Conservation (phyloP, 1,140 invertebrate genomes). For the Drosophila kikkawai region DNA sequence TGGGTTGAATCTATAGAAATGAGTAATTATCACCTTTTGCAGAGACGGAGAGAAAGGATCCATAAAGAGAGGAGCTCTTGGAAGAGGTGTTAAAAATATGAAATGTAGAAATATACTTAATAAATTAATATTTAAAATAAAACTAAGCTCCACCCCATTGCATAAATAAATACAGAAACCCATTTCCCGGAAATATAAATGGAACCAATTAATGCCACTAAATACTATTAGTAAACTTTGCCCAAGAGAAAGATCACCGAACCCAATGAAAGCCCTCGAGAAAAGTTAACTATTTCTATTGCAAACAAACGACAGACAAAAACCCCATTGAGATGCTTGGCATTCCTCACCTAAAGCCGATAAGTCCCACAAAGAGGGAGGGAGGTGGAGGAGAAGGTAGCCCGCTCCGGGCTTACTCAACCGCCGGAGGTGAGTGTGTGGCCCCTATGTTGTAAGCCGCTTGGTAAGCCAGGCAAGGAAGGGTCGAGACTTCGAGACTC, state of each 20-base stretch:
- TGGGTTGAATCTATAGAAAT: constrained; percentile 5
- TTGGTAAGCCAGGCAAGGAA: background rate
- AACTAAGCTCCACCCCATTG: background rate
- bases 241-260: background rate
- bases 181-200: background rate
- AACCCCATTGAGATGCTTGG: constrained; percentile 10
- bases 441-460: constrained; percentile 20
- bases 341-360: constrained; percentile 12
- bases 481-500: background rate
- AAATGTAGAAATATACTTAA: background rate
- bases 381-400: background rate
- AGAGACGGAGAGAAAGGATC: background rate
- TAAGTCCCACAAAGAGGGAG: constrained; percentile 9
- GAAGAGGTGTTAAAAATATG: background rate
- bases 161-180: background rate
- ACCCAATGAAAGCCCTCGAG: background rate
- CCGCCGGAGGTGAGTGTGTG: constrained; percentile 4
- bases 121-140: background rate
- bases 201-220: constrained; percentile 3
- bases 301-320: constrained; percentile 5
- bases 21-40: constrained; percentile 10
- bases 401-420: background rate
- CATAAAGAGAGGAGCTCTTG: background rate
- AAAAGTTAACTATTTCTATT: background rate
- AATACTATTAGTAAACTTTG: background rate